These are phyloP conservation scores for Cygnus buccinator DNA, from an alignment of 2,113 vertebrate genomes.

Conservation along the genomic window DNA sequence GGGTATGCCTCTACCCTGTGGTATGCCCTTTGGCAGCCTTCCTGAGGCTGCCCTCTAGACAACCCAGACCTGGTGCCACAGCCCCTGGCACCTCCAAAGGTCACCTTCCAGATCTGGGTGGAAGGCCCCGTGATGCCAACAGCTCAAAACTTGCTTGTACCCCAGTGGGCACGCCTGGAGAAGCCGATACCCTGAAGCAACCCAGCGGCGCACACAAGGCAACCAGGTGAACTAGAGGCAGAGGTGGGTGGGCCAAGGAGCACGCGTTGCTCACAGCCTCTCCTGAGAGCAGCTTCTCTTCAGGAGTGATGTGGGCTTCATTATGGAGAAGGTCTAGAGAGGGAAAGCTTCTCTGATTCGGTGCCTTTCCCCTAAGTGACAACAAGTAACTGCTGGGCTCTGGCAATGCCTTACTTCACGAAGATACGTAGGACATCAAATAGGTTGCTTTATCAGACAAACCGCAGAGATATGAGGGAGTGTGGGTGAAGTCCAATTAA, in stretches of 20 bases:
- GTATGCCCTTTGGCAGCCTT: neutral
- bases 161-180: neutral
- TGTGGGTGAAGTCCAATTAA: neutral
- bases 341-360: neutral
- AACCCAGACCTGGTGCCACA: neutral
- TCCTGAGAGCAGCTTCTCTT: neutral
- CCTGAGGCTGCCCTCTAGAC: neutral
- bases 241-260: neutral
- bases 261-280: neutral
- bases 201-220: neutral
- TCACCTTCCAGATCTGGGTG: neutral
- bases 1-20: neutral
- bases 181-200: neutral
- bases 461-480: neutral
- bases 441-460: neutral
- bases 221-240: neutral
- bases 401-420: neutral
- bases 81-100: neutral
- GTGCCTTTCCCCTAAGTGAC: neutral
- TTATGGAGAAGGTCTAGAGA: neutral
- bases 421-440: neutral
- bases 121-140: neutral
- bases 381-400: neutral
- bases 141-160: neutral
- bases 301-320: neutral